Base-by-base conservation (phyloP, 2,113 vertebrate genomes). In the Chaenocephalus aceratus region DNA sequence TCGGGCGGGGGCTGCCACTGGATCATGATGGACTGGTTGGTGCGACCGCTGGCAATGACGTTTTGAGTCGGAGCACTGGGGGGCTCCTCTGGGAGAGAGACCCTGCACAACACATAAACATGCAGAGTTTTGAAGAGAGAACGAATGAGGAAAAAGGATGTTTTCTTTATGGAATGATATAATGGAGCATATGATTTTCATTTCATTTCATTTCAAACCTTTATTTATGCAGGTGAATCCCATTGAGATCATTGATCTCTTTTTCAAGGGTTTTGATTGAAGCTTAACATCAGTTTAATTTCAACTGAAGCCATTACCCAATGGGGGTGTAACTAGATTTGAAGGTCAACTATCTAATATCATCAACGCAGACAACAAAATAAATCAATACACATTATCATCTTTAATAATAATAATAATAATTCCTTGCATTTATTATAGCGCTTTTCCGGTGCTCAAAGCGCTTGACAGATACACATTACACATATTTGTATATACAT, bases 21-120 rank as follows among this genome's bases (percentile, higher is more conserved):
- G 92, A 99, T 97, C 97, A 99, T 97, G 93, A 99, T 99, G 91
- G 97, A 99, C 80, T 98, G 97, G 95, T 99, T 99, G 86, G 98
- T 99, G 48, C 97, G 95, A 61, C 98, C 97, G 0, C 97, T 99
- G 67, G 98, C 97, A 0, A 99, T 98, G 81, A 99, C 97, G 0
- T 98, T 98, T 92, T 99, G 97, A 0, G 98, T 97, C 0, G 98
- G 94, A 0, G 97, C 97, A 0, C 97, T 98, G 56, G 98, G 98
- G 0, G 98, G 97, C 88, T 99, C 98, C 88, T 99, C 98, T 0
- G 98, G 98, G 34, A 99, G 96, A 46, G 96, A 96, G 21, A 99
- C 94, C 45, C 98, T 99, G 85, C 0, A 56, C 11, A 21, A 56
- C 15, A 75, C 18, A 59, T 26, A 46, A 10, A 73, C 12, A 64